Percentiles rank a stretch among this genome's conserved stretches.
Conservation (phyloP, 2,113 vertebrate genomes). For the Turnix velox region DNA sequence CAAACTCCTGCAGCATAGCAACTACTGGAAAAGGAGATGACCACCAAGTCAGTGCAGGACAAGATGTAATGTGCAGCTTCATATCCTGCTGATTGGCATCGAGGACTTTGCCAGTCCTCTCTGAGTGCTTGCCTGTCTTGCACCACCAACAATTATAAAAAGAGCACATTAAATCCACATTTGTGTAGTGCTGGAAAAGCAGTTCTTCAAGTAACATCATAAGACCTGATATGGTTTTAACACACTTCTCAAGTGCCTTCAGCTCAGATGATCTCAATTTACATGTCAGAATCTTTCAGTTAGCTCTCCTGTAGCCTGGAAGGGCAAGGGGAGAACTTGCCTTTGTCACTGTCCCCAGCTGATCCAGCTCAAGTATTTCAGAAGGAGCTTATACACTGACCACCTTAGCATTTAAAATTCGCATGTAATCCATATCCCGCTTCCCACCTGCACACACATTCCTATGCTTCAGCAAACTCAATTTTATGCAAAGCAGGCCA, state of each 20-base stretch:
- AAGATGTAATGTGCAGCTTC: background rate
- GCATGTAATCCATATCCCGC: background rate
- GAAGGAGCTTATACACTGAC: background rate
- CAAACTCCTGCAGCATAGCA: background rate
- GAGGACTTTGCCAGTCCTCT: background rate
- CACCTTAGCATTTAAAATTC: background rate
- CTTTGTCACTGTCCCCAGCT: background rate
- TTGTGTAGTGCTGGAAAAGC: background rate
- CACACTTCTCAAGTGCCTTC: background rate
- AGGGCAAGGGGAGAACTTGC: background rate
- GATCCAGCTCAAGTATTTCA: background rate
- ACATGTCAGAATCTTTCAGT: background rate
- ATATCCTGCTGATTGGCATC: background rate
- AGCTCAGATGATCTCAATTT: background rate
- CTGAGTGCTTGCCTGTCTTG: background rate
- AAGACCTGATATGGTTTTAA: background rate
- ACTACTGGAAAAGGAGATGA: background rate
- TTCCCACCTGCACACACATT: background rate
- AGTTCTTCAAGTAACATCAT: background rate
- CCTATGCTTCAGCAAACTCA: background rate
- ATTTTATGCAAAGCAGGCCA: background rate
- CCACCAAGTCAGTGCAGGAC: background rate
- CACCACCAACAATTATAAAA: background rate
- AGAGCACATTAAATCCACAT: background rate
- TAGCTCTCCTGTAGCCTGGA: background rate